phyloP scores from a whole-genome alignment of 2,113 vertebrate species.

The Chinchilla lanigera region DNA sequence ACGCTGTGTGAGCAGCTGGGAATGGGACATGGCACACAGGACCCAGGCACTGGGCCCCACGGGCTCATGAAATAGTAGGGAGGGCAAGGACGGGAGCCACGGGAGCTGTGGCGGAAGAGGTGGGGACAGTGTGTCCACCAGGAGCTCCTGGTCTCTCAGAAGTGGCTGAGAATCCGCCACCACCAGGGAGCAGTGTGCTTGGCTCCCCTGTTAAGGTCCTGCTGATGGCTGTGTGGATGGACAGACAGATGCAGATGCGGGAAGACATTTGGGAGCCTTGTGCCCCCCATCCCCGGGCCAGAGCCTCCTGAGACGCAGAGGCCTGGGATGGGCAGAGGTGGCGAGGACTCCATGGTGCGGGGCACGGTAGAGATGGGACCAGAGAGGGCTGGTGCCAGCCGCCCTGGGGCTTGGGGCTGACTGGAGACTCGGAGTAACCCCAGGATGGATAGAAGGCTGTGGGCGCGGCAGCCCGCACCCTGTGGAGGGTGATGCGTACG shows the following conservation, averaged over 20 bases:
- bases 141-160: background rate
- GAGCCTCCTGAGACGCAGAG: background rate
- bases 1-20: background rate
- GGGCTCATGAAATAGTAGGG: background rate
- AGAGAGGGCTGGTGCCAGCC: background rate
- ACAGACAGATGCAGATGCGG: background rate
- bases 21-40: background rate
- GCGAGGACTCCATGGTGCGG: background rate
- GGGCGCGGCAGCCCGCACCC: background rate
- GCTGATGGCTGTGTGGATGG: background rate
- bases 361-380: background rate
- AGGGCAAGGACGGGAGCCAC: background rate
- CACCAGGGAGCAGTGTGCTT: background rate
- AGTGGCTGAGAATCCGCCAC: background rate
- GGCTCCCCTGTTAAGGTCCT: background rate
- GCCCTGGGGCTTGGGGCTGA: background rate
- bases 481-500: background rate
- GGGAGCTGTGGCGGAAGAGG: background rate
- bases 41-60: background rate
- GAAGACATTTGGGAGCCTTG: background rate
- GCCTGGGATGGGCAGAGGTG: background rate
- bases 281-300: no score
- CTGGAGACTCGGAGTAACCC: background rate
- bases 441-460: background rate
- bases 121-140: rapidly evolving